Base-by-base conservation (phyloP, 2,113 vertebrate genomes). In the Pyxicephalus adspersus region DNA sequence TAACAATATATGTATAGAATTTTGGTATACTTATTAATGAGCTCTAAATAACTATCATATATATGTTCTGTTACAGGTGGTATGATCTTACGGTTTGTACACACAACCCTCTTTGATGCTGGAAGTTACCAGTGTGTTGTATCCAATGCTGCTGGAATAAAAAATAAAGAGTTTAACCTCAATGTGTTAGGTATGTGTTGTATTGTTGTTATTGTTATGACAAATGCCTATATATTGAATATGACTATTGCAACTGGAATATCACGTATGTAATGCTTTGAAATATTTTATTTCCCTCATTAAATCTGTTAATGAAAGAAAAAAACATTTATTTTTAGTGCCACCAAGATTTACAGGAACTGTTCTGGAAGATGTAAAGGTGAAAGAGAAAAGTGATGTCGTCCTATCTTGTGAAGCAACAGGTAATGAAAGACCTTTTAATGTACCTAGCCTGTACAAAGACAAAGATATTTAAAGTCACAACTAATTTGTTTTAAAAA, bases 41-140 rank as follows among this genome's bases (percentile, higher is more conserved):
- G n/a, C n/a, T n/a, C n/a, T n/a, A n/a, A n/a, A n/a, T n/a, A n/a
- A n/a, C n/a, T n/a, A n/a, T 4, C 57, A 58, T 20, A 20, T 58
- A 38, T 61, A 34, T 25, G 51, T 31, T 15, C 18, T 58, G 4
- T 38, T 50, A 23, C 66, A 77, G 61, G 45, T 77, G 96, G 97
- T 3, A 91, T 94, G 31, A 95, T 85, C 25, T 60, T 81, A 17
- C 94, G 95, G 23, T 83, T 98, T 71, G 92, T 93, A 81, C 95
- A 95, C 8, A 83, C 87, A 0, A 83, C 88, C 11, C 76, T 81
- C 0, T 92, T 92, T 13, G 94, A 99, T 22, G 91, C 92, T 67
- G 97, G 96, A 83, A 94, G 63, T 34, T 99, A 98, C 31, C 94
- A 92, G 0, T 99, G 98, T 29, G 79, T 98, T 0, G 95, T 95